Evolutionary conservation across 2,888 invertebrate genomes (phyloP), one percentile per base, ranked within the genome.

Genomic region (Megalurothrips usitatus): DNA sequence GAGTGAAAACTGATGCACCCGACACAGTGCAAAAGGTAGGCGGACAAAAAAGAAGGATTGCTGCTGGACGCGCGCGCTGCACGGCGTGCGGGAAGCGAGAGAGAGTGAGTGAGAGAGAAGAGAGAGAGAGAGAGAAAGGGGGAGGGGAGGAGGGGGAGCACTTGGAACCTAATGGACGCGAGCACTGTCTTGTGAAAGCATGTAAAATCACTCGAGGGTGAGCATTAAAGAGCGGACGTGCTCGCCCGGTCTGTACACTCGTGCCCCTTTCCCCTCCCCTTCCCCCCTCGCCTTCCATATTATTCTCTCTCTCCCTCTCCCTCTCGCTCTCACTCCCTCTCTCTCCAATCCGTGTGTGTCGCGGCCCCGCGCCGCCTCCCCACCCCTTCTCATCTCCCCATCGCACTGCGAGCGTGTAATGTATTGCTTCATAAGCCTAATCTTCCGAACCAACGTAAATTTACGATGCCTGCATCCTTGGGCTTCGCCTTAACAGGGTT

Each of bases 181-280:
- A 75, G 68, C 68, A 75, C 68, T 75, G 68, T 75, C 68, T 75
- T 26, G 68, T 75, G 68, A 75, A 75, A 75, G 68, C 68, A 75
- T 75, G 68, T 75, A 75, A 75, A 75, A 75, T 75, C 68, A 75
- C 68, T 75, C 68, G 68, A 75, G 68, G 68, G 68, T 75, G 68
- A 75, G 68, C 68, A 75, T 75, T 75, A 75, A 75, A 75, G 68
- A 75, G 68, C 68, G 68, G 68, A 75, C 68, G 68, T 75, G 68
- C 68, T 26, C 26, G 68, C 26, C 58, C n/a, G 58, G 58, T 58
- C 58, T 58, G 58, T 58, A 58, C n/a, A 58, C 58, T 58, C 58
- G 58, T 52, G 52, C 52, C 58, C 58, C 58, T 14, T n/a, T n/a
- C 52, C 52, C 52, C 12, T 12, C 52, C 52, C 14, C 52, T 1